Base-by-base conservation (phyloP, 2,888 invertebrate genomes). In the Drosophila nr. medialis region DNA sequence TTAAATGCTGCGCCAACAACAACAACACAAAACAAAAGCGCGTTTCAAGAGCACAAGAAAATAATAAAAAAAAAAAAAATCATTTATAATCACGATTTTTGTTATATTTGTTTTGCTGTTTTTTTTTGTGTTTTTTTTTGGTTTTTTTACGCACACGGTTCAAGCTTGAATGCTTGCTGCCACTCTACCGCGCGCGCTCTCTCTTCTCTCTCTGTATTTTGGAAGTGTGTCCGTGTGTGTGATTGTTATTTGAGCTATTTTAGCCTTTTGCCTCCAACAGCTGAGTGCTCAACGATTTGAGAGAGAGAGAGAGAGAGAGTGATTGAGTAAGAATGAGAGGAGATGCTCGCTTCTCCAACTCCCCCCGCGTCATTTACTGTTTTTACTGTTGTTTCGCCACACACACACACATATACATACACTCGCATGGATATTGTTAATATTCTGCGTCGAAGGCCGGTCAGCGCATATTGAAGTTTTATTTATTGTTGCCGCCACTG, bases 391-490 rank as follows among this genome's bases (percentile, higher is more conserved):
- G 63, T 58, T 40, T 54, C 50, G 34, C 18, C 45, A 63, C 49
- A 63, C 48, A 62, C 38, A 64, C 18, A 55, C 11, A 42, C n/a
- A n/a, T 32, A 53, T 38, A 53, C 27, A 32, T 40, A 60, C 48
- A 21, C 1, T 42, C 42, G 42, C 18, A 15, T 45, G 49, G 68
- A 69, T 71, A 77, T 77, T 74, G 76, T 82, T 84, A 84, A 84
- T 81, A 84, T 84, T 81, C 77, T 73, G 81, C 65, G 60, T 29
- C 67, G 82, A 83, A 84, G 82, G 82, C 82, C 81, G 83, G 75
- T 72, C 72, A 75, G 70, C 83, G 77, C 80, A 82, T 81, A 81
- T 81, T 83, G 79, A 79, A 79, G 76, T 80, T 76, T 62, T 72
- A 80, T 80, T 77, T 74, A 64, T 82, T 80, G 61, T 73, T 68